Evolutionary conservation across 2,888 invertebrate species (phyloP).

Genomic region (Poecilus cupreus): DNA sequence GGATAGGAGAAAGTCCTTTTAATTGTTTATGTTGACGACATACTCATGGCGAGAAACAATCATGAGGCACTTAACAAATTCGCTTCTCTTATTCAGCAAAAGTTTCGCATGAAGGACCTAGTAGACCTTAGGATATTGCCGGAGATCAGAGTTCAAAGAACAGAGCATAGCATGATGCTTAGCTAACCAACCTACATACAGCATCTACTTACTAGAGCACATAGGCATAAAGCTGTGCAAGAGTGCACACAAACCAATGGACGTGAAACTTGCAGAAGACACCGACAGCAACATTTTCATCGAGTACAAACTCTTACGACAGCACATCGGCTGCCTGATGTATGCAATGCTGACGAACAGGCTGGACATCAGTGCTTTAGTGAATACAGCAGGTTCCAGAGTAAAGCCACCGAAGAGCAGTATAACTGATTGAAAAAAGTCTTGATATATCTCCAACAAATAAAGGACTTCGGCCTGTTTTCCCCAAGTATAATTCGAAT

Average conservation of each 20-base stretch:
- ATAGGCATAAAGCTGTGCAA: constrained; percentile 12
- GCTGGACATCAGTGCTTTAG: constrained; percentile 11
- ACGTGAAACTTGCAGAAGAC: constrained; percentile 4
- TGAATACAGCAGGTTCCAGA: constrained; percentile 23
- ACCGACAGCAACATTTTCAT: no score
- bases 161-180: constrained; percentile 31
- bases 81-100: constrained; percentile 27
- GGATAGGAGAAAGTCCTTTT: constrained; percentile 7
- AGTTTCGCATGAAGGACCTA: constrained; percentile 19
- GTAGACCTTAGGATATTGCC: constrained; percentile 6
- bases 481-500: background rate
- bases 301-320: constrained; percentile 1
- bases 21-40: constrained; percentile 32
- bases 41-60: constrained; percentile 26
- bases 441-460: background rate
- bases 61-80: constrained; percentile 11
- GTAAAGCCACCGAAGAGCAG: constrained; percentile 18
- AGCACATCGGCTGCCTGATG: constrained; percentile 36
- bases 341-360: constrained; percentile 21
- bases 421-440: background rate
- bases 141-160: constrained; percentile 11
- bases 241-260: constrained; percentile 13
- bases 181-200: constrained; percentile 1
- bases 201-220: background rate
- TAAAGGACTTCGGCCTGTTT: background rate